Evolutionary conservation across 1,140 invertebrate genomes (phyloP), one percentile per base, ranked within the genome.

Genomic region (Globodera rostochiensis): DNA sequence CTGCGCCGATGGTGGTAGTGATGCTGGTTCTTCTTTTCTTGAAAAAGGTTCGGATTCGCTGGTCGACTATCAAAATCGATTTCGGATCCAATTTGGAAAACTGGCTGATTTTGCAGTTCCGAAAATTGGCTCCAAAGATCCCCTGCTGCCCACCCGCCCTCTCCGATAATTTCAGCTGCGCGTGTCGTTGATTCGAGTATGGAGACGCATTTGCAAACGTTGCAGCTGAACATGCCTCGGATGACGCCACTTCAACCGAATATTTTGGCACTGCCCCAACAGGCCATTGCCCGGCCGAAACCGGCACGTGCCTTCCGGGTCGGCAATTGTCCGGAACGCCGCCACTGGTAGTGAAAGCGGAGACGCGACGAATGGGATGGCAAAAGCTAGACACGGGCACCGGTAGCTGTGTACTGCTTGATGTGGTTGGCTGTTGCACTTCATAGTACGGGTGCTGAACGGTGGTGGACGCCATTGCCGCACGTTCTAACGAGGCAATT

Each of bases 401-500:
- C 19, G 76, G 53, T 9, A 78, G 64, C n/a, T 78, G 76, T 36
- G 4, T 64, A 19, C 69, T 71, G 69, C 69, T 71, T 11, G 69
- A 71, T 8, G 25, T 71, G 19, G 69, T 47, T 21, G 25, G 69
- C 69, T 36, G 69, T 19, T 36, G 46, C 25, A 45, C 25, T 47
- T 36, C 74, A 19, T 46, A 45, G 36, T 46, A 50, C 8, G 74
- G n/a, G 8, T 46, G 45, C 74, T 45, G 36, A 13, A 49, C 25
- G 36, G 36, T 53, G 49, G 81, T 66, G 57, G 46, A 25, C n/a
- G 80, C 73, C 47, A 84, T 45, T n/a, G 84, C 64, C 4, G 84
- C 74, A 25, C 86, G 64, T 71, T 86, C 85, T 8, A 86, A 45
- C 6, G 83, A 83, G 49, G 85, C 82, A 69, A 86, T 86, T 64